Evolutionary conservation across 2,888 invertebrate species (phyloP), one percentile per base, ranked within the genome.

Genomic region (Drosophila meridiana): DNA sequence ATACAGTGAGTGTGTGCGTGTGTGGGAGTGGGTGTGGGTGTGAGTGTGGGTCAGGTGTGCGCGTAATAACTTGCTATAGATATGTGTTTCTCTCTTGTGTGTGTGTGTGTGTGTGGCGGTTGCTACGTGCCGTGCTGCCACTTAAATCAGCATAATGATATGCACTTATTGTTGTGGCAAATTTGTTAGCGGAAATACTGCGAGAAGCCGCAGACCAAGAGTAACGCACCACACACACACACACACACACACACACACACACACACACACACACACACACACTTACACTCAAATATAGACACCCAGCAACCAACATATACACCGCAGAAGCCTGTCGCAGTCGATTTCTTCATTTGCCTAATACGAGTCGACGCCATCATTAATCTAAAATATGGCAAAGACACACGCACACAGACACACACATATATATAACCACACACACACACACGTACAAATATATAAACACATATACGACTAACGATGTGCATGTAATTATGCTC

Each of bases 281-380:
- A 42, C n/a, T n/a, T 52, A n/a, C 60, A 40, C 1, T 8, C 38
- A 55, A 28, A 38, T 55, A 38, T 26, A 38, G 53, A 55, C 53
- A 55, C 55, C 34, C 52, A 52, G 52, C 3, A 52, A 52, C 34
- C 52, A 14, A 30, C 48, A 48, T 30, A 30, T 45, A 58, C 69
- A 63, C 62, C 78, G 56, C 86, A 78, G 38, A 38, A 20, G 40
- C 58, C 58, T 67, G 84, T 76, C 81, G 85, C 78, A 85, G 89
- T 85, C 88, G 90, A 86, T 89, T 86, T 86, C 85, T 86, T 89
- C 85, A 86, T 86, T 86, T 86, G 90, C 90, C 85, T 86, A 89
- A 86, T 86, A 87, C 80, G 80, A 89, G 74, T 79, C 86, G 87
- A 83, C 86, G 85, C 85, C 85, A 80, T 86, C 85, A 86, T 86